Evolutionary conservation across 2,888 invertebrate species (phyloP).

Genomic region (Acleris laterana): DNA sequence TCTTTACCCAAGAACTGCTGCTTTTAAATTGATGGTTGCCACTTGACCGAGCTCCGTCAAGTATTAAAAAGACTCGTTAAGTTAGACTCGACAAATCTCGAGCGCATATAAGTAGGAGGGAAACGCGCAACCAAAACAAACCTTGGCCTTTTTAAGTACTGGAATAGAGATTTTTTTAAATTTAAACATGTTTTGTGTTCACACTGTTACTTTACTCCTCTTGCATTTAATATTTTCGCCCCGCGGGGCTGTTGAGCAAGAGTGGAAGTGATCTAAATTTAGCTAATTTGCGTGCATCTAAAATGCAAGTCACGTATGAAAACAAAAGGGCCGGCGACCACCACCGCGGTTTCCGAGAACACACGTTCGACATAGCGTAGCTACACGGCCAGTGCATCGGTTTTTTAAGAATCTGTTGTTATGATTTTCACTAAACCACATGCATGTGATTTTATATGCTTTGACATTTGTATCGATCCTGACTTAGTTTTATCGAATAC

Average conservation of each 20-base stretch:
- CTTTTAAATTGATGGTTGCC: too few species aligned
- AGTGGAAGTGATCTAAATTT: slow-evolving; percentile 65
- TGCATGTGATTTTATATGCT: too few species aligned
- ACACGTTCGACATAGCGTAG: slow-evolving; percentile 47
- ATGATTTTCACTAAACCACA: too few species aligned
- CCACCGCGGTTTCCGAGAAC: slow-evolving; percentile 69
- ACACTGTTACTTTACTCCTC: slow-evolving; percentile 9
- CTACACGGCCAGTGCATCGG: slow-evolving; percentile 32
- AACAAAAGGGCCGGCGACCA: slow-evolving; percentile 74
- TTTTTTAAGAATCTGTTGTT: too few species aligned
- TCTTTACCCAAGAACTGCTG: too few species aligned
- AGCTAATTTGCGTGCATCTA: slow-evolving; percentile 74
- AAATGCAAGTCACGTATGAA: slow-evolving; percentile 75
- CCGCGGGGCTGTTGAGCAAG: slow-evolving; percentile 40
- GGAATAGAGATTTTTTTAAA: background rate
- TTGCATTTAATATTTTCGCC: slow-evolving; percentile 18
- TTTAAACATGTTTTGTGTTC: background rate
- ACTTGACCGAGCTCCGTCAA: too few species aligned
- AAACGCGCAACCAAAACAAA: background rate
- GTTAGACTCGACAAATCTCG: too few species aligned
- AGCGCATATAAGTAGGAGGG: too few species aligned
- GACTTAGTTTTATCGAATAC: too few species aligned
- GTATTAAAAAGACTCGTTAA: too few species aligned
- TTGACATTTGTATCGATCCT: too few species aligned
- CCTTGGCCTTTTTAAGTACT: background rate